phyloP scores from a whole-genome alignment of 2,797 vertebrate species.

The Hybognathus amarus region DNA sequence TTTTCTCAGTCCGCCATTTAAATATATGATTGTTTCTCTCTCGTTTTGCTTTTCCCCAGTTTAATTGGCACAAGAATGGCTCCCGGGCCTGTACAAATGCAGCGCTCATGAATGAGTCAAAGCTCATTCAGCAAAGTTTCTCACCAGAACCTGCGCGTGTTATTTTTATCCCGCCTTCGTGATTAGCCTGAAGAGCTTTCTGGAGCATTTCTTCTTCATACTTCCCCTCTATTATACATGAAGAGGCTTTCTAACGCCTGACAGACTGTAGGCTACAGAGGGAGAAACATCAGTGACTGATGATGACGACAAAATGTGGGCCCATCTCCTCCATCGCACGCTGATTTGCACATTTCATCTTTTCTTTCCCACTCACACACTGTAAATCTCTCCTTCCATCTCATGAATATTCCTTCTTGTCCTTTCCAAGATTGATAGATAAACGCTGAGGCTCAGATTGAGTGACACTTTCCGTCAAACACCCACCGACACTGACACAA shows the following conservation, averaged over 20 bases:
- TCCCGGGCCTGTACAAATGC: constrained; percentile 2
- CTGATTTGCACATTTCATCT: constrained; percentile 46
- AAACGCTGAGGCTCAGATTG: background rate
- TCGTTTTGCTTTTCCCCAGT: background rate
- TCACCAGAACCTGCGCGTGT: background rate
- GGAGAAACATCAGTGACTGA: constrained; percentile 75
- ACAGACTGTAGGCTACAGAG: constrained; percentile 50
- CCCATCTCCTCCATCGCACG: constrained; percentile 55
- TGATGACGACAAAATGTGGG: constrained; percentile 77
- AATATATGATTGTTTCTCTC: background rate
- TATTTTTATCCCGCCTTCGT: background rate
- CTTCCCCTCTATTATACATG: background rate
- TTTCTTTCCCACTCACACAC: constrained; percentile 22
- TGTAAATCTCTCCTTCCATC: constrained; percentile 54
- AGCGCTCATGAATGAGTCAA: constrained; percentile 27
- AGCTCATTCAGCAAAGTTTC: constrained; percentile 16
- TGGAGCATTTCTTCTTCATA: background rate
- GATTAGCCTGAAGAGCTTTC: background rate
- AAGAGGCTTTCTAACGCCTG: background rate
- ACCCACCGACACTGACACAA: background rate
- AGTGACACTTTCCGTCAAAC: constrained; percentile 5
- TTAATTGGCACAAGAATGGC: background rate
- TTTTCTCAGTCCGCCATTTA: too few species aligned
- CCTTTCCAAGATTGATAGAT: constrained; percentile 60
- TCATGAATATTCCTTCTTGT: constrained; percentile 73